Evolutionary conservation across 2,113 vertebrate genomes (phyloP).

Genomic region (Xiphias gladius): DNA sequence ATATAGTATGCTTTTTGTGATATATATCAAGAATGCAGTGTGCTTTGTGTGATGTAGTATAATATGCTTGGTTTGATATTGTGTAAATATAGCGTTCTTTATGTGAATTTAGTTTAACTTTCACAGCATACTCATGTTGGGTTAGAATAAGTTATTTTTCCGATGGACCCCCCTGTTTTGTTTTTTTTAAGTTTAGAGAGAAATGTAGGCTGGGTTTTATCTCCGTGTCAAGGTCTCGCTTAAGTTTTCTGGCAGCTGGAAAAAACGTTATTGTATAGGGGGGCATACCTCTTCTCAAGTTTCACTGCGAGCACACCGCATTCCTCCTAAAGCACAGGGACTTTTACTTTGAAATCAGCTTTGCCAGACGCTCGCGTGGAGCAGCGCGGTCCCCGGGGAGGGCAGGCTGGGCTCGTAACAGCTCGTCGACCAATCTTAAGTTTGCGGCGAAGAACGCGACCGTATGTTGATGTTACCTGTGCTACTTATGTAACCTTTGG

Average conservation of each 20-base stretch:
- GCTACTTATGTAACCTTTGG: rapidly evolving
- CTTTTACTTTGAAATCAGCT: constrained; percentile 64
- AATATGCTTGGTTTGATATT: too few species aligned
- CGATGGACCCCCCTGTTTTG: too few species aligned
- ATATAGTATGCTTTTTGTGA: too few species aligned
- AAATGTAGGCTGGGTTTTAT: background rate
- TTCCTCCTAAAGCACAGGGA: background rate
- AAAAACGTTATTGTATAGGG: background rate
- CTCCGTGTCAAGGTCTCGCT: too few species aligned
- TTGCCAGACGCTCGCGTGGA: constrained; percentile 31
- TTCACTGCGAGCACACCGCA: constrained; percentile 32
- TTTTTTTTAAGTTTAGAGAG: too few species aligned
- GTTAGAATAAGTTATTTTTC: too few species aligned
- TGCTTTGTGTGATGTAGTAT: too few species aligned
- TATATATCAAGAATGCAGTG: too few species aligned
- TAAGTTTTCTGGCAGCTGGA: background rate
- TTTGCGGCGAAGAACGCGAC: background rate
- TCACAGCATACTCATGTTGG: too few species aligned
- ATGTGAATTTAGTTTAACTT: too few species aligned
- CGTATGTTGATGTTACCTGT: background rate
- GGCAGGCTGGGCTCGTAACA: background rate
- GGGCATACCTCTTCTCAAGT: constrained; percentile 39
- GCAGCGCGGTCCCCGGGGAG: constrained; percentile 31
- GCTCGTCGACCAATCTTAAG: background rate
- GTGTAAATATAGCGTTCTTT: too few species aligned